Evolutionary conservation across 2,113 vertebrate species (phyloP).

Genomic region (Ageneiosus marmoratus): DNA sequence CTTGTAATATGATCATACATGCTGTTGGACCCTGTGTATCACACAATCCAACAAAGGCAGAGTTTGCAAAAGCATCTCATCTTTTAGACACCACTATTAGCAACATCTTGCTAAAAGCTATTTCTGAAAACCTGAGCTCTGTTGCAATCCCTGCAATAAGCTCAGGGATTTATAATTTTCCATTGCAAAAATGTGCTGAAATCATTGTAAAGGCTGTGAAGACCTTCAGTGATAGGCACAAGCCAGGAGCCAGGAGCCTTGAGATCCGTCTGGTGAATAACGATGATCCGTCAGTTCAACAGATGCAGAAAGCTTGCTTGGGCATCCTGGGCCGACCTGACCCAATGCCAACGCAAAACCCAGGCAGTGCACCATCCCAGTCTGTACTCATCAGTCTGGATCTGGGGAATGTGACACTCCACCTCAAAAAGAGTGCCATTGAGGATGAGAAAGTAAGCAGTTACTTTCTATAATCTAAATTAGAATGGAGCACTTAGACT

Average conservation of each 20-base stretch:
- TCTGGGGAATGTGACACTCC: constrained; percentile 54
- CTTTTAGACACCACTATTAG: constrained; percentile 49
- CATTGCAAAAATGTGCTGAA: constrained; percentile 70
- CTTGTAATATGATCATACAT: constrained; percentile 79
- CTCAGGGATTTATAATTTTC: constrained; percentile 84
- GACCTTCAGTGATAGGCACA: not conserved
- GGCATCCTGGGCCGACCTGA: constrained; percentile 13
- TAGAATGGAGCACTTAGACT: not conserved
- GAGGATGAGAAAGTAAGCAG: constrained; percentile 74
- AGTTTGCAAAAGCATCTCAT: fast-evolving
- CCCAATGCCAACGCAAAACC: constrained; percentile 11
- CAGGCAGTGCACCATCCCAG: not conserved
- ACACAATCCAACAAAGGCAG: fast-evolving
- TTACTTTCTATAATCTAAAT: not conserved
- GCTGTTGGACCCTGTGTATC: constrained; percentile 78
- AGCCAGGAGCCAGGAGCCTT: fast-evolving
- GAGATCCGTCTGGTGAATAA: constrained; percentile 83
- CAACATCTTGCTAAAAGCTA: constrained; percentile 62
- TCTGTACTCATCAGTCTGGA: not conserved
- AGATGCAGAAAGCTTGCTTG: constrained; percentile 75
- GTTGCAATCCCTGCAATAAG: constrained; percentile 91
- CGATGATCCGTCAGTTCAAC: constrained; percentile 71
- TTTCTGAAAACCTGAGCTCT: fast-evolving
- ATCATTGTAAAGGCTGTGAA: constrained; percentile 75
- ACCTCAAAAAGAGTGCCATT: constrained; percentile 59